phyloP scores from a whole-genome alignment of 1,140 invertebrate genomes.

The Lysiphlebus fabarum region DNA sequence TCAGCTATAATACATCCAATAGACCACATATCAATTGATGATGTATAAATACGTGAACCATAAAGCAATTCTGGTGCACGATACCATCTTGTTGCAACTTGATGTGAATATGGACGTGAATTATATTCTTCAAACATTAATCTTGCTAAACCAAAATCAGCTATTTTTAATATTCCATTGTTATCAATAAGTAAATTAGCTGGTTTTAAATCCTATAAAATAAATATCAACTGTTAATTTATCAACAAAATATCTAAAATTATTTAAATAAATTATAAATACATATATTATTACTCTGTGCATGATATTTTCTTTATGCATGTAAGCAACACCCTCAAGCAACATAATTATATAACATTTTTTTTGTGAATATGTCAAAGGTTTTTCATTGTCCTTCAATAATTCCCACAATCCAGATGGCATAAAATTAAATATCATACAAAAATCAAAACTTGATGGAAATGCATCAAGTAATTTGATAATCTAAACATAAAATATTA shows the following conservation, averaged over 20 bases:
- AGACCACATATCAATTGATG: conserved; percentile 89
- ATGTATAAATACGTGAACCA: conserved; percentile 83
- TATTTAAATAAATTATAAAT: neutral
- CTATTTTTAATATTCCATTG: conserved; percentile 83
- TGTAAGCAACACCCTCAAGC: conserved; percentile 82
- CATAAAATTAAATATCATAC: conserved; percentile 93
- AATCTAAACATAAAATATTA: conserved; percentile 60
- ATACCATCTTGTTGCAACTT: conserved; percentile 89
- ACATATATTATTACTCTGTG: conserved; percentile 69
- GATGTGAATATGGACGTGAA: conserved; percentile 73
- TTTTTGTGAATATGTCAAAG: conserved; percentile 71
- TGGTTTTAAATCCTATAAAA: conserved; percentile 88
- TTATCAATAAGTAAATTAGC: conserved; percentile 90
- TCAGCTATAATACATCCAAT: conserved; percentile 94
- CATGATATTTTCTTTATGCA: conserved; percentile 90
- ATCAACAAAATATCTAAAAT: neutral
- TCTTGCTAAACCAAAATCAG: conserved; percentile 89
- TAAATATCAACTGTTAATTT: neutral
- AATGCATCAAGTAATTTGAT: conserved; percentile 88
- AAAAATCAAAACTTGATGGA: conserved; percentile 80
- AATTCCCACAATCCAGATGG: conserved; percentile 85
- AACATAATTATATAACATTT: conserved; percentile 91
- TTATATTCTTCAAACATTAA: conserved; percentile 64
- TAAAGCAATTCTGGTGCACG: conserved; percentile 92
- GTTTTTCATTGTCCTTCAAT: conserved; percentile 71